Conservation (phyloP, 2,797 vertebrate genomes). For the Enteromius fasciolatus region DNA sequence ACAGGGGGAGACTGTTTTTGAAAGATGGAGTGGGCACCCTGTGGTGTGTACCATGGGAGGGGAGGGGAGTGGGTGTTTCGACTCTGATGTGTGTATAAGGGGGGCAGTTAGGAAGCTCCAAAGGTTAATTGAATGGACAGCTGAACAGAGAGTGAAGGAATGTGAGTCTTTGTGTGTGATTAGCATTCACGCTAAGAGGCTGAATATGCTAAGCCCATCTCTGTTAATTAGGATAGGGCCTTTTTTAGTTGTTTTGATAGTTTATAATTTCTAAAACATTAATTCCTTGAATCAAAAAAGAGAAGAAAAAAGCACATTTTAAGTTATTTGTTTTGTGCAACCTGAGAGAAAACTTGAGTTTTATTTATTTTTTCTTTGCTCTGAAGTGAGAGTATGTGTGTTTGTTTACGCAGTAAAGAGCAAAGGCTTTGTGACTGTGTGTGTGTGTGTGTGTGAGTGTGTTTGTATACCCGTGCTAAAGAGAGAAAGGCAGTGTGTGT, state of each 20-base stretch:
- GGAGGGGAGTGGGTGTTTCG: conserved; percentile 39
- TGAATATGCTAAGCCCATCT: conserved; percentile 38
- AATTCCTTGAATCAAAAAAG: not conserved
- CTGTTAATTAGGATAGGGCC: conserved; percentile 51
- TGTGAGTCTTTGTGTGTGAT: conserved; percentile 46
- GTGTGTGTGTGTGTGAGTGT: not conserved
- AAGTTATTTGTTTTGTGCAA: conserved; percentile 9
- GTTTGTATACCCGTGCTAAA: conserved; percentile 17
- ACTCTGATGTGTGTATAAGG: conserved; percentile 41
- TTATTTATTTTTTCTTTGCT: conserved; percentile 14
- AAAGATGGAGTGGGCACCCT: conserved; percentile 40
- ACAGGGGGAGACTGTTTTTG: conserved; percentile 26
- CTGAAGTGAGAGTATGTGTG: conserved; percentile 38
- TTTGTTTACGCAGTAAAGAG: conserved; percentile 44
- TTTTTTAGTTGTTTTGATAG: conserved; percentile 4
- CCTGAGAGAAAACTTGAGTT: conserved; percentile 36
- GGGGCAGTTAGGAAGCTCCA: conserved; percentile 44
- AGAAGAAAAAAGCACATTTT: not conserved
- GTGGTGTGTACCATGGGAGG: conserved; percentile 51
- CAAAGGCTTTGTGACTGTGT: not conserved
- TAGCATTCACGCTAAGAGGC: conserved; percentile 32
- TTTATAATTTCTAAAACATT: conserved; percentile 23
- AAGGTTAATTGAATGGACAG: conserved; percentile 58
- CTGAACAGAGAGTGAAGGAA: conserved; percentile 53
- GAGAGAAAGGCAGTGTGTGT: conserved; percentile 41